A percentile compares a stretch with the other conserved stretches of the same genome.
These are phyloP conservation scores for Quadroppia sp. DNA, from an alignment of 2,888 invertebrate species.

Conservation along the genomic window DNA sequence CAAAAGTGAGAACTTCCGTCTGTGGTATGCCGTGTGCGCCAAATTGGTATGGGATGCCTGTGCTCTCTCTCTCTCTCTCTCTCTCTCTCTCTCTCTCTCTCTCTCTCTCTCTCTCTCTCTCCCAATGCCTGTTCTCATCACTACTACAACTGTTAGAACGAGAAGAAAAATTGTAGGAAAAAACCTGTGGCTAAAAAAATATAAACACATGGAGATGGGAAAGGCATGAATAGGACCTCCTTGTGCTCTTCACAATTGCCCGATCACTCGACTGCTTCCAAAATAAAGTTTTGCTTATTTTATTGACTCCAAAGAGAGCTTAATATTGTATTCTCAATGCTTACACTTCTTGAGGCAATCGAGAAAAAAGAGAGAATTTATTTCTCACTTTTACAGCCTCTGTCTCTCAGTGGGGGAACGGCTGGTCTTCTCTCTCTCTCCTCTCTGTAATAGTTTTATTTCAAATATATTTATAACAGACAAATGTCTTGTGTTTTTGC, in stretches of 20 bases:
- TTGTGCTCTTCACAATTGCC: conserved; percentile 31
- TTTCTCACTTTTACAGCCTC: neutral
- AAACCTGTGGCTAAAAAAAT: conserved; percentile 33
- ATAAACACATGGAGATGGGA: conserved; percentile 17
- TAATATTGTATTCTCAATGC: neutral
- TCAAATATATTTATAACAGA: too few relatives aligned
- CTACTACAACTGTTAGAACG: neutral
- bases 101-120: neutral
- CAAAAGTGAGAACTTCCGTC: conserved; percentile 34
- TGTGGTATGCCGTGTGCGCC: neutral
- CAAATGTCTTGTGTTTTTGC: neutral
- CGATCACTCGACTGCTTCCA: conserved; percentile 2
- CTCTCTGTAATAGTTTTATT: neutral
- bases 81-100: too few relatives aligned
- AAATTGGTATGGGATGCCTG: conserved; percentile 1
- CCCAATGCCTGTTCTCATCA: neutral
- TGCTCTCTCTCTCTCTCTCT: neutral
- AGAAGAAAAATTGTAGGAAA: conserved; percentile 13
- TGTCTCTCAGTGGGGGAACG: conserved; percentile 5
- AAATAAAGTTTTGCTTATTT: conserved; percentile 32
- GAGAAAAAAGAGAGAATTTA: conserved; percentile 19
- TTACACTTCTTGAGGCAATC: neutral
- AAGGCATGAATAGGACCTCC: conserved; percentile 23
- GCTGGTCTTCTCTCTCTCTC: neutral
- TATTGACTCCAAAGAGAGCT: conserved; percentile 20